phyloP scores from a whole-genome alignment of 2,797 vertebrate genomes.

The Neosilurus hyrtlii region DNA sequence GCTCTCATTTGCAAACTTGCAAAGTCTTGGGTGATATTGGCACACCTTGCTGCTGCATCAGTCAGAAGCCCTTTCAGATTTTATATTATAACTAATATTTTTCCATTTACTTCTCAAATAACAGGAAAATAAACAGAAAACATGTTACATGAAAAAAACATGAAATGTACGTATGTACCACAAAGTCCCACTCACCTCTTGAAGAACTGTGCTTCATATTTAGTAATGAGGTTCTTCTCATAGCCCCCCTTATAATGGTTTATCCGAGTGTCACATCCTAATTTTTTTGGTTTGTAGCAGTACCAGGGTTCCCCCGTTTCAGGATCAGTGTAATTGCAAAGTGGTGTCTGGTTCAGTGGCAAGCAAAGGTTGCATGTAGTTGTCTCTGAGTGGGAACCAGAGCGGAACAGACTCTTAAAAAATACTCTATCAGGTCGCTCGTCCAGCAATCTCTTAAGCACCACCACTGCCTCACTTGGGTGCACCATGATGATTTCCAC shows the following conservation, averaged over 20 bases:
- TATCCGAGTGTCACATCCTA: conserved; percentile 86
- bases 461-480: conserved; percentile 50
- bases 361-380: conserved; percentile 88
- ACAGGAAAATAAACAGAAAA: too few relatives aligned
- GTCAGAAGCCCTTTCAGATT: too few relatives aligned
- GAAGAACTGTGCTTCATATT: conserved; percentile 83
- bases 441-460: conserved; percentile 70
- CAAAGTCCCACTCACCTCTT: conserved; percentile 74
- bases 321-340: too few relatives aligned
- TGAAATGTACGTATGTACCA: too few relatives aligned
- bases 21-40: too few relatives aligned
- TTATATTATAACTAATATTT: too few relatives aligned
- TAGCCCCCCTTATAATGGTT: conserved; percentile 93
- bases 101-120: too few relatives aligned
- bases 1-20: too few relatives aligned
- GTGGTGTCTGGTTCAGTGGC: too few relatives aligned
- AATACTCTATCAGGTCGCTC: conserved; percentile 86
- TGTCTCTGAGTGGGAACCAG: conserved; percentile 82
- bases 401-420: conserved; percentile 90
- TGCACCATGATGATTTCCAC: background rate
- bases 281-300: conserved; percentile 83
- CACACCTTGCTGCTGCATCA: too few relatives aligned
- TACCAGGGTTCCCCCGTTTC: conserved; percentile 69
- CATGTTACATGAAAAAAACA: too few relatives aligned
- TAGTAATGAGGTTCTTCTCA: conserved; percentile 82